Conservation (phyloP, 2,113 vertebrate species). For the Camelus dromedarius region DNA sequence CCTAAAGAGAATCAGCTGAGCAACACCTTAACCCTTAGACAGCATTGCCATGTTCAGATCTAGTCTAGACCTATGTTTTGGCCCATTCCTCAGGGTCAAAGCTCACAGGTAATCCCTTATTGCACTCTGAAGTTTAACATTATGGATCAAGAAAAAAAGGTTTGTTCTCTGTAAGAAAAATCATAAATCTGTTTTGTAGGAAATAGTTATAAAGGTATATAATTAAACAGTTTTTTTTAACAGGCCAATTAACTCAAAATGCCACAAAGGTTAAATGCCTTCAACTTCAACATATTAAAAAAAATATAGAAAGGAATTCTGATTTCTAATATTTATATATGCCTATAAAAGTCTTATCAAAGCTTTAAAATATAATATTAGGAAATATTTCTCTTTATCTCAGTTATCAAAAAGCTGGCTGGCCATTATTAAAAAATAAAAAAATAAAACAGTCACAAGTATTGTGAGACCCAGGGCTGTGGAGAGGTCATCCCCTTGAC, state of each 20-base stretch:
- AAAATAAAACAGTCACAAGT: not conserved
- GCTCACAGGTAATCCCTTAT: not conserved
- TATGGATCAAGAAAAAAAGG: slow-evolving; percentile 16
- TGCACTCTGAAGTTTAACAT: not conserved
- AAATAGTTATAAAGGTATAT: not conserved
- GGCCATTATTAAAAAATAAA: not conserved
- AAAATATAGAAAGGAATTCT: not conserved
- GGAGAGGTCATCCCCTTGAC: too few species aligned
- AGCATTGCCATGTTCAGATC: not conserved
- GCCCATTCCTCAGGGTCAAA: not conserved
- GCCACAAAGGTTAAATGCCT: slow-evolving; percentile 12
- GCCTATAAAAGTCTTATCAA: slow-evolving; percentile 45
- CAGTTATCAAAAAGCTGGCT: not conserved
- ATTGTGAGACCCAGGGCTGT: not conserved
- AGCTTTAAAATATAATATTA: slow-evolving; percentile 45
- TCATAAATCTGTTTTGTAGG: slow-evolving; percentile 25
- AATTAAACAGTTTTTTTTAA: not conserved
- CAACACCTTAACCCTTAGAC: not conserved
- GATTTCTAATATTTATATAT: not conserved
- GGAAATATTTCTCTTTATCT: slow-evolving; percentile 33
- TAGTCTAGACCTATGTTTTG: not conserved
- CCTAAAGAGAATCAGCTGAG: not conserved
- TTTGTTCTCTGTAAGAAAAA: not conserved
- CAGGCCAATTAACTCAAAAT: not conserved
- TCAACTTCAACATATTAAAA: slow-evolving; percentile 45